Evolutionary conservation across 2,113 vertebrate genomes (phyloP).

Genomic region (Chamaea fasciata): DNA sequence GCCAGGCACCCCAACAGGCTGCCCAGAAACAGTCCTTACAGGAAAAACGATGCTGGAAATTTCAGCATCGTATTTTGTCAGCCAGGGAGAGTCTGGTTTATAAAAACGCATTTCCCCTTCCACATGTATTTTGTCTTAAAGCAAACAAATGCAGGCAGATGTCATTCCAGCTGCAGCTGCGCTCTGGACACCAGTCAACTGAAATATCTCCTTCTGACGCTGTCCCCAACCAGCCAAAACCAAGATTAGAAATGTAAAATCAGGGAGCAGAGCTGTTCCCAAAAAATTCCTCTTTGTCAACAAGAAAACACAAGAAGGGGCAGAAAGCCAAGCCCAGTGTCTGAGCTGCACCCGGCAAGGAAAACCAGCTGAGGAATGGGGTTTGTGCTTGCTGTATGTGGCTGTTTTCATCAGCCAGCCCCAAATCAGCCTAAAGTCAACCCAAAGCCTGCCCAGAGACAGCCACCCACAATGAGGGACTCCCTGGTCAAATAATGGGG

Average conservation of each 20-base stretch:
- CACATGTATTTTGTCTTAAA: conserved; percentile 13
- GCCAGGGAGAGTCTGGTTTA: background rate
- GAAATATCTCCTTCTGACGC: background rate
- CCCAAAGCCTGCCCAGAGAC: background rate
- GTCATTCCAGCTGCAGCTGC: conserved; percentile 22
- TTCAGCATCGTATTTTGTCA: background rate
- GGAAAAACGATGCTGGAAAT: background rate
- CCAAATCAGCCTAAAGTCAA: background rate
- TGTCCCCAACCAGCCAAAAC: background rate
- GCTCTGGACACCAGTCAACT: conserved; percentile 15
- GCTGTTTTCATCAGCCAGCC: background rate
- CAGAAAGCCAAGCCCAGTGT: rapidly evolving
- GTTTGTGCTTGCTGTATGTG: background rate
- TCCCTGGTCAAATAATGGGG: background rate
- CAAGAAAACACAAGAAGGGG: background rate
- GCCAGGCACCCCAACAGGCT: background rate
- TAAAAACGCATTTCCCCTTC: background rate
- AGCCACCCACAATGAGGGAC: background rate
- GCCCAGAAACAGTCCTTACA: background rate
- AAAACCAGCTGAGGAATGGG: background rate
- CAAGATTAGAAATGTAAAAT: background rate
- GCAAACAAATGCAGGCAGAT: conserved; percentile 47
- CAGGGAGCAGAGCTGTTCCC: background rate
- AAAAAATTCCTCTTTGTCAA: background rate
- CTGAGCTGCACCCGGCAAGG: background rate